phyloP scores from a whole-genome alignment of 2,797 vertebrate genomes.

The Fistularia tabacaria region DNA sequence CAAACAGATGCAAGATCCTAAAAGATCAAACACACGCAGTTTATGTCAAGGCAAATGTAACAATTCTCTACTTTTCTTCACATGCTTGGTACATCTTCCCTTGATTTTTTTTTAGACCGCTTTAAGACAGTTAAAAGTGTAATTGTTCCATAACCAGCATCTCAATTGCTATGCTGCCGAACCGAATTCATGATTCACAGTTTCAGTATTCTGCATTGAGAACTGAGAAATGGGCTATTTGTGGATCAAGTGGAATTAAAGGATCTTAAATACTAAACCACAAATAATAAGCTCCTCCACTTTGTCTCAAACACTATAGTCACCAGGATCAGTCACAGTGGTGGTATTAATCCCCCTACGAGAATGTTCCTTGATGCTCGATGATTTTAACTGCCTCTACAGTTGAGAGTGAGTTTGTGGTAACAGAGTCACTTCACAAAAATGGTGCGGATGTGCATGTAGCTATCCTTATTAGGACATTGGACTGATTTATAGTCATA shows the following conservation, averaged over 20 bases:
- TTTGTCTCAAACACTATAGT: constrained; percentile 13
- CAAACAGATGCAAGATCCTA: no score
- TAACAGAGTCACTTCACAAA: constrained; percentile 30
- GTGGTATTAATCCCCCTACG: constrained; percentile 17
- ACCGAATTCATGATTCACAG: background rate
- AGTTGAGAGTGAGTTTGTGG: constrained; percentile 32
- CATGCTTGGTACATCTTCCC: no score
- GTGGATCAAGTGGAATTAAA: constrained; percentile 19
- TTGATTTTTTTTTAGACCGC: no score
- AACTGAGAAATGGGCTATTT: constrained; percentile 2
- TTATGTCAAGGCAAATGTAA: no score
- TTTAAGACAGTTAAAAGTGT: no score
- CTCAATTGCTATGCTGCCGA: background rate
- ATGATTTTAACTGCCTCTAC: constrained; percentile 27
- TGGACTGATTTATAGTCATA: no score
- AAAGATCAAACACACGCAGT: no score
- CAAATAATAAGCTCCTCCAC: constrained; percentile 18
- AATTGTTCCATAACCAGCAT: background rate
- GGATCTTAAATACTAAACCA: constrained; percentile 20
- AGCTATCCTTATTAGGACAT: no score
- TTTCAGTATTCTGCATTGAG: background rate
- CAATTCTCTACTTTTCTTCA: no score
- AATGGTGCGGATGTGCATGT: constrained; percentile 31
- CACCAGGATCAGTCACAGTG: constrained; percentile 26
- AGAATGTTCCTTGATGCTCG: constrained; percentile 37